A percentile compares a stretch with the other conserved stretches of the same genome.
phyloP scores from a whole-genome alignment of 2,113 vertebrate genomes.

The Tragelaphus imberbis region DNA sequence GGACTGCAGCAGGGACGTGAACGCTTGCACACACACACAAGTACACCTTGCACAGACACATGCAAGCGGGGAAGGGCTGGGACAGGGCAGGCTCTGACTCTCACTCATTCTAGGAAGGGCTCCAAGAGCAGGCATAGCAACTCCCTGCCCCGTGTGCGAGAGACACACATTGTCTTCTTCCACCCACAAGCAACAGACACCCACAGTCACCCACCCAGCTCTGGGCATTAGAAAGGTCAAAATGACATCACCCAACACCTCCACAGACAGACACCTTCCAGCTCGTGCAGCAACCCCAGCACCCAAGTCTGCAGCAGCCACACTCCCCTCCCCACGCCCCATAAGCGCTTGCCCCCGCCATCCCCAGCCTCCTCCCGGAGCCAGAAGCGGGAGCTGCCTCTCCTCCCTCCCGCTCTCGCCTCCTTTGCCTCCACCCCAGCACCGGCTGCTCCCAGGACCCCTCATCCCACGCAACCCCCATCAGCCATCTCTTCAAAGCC shows the following conservation, averaged over 20 bases:
- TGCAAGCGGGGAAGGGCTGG: background rate
- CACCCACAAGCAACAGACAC: background rate
- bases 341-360: background rate
- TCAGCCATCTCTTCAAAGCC: background rate
- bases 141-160: background rate
- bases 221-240: background rate
- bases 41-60: background rate
- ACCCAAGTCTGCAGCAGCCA: background rate
- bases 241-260: background rate
- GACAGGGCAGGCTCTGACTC: background rate
- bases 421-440: conserved; percentile 24
- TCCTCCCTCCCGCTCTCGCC: background rate
- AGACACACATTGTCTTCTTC: background rate
- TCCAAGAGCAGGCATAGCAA: background rate
- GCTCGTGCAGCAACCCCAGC: background rate
- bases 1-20: background rate
- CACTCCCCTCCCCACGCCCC: background rate
- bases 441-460: conserved; percentile 26
- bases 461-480: background rate
- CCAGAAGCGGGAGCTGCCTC: background rate
- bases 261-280: background rate
- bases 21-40: background rate
- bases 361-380: background rate
- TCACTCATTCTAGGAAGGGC: background rate
- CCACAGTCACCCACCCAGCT: background rate